Evolutionary conservation across 2,888 invertebrate genomes (phyloP).

Genomic region (Habrosyne pyritoides): DNA sequence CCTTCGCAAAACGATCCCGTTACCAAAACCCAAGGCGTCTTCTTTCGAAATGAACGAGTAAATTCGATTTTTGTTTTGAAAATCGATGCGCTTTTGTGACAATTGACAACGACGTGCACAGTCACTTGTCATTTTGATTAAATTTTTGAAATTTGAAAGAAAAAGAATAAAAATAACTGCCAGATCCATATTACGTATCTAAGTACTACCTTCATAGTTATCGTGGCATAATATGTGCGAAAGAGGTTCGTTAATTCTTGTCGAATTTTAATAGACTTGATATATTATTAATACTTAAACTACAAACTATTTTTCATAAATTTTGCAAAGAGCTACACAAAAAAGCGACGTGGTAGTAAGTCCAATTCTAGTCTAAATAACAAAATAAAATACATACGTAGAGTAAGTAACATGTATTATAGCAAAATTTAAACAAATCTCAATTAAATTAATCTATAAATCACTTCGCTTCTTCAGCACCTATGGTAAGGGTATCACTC

Average conservation of each 20-base stretch:
- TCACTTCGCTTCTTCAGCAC: conserved; percentile 34
- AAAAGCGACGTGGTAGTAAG: too few relatives aligned
- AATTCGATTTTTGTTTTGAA: conserved; percentile 63
- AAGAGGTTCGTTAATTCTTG: too few relatives aligned
- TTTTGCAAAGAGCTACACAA: too few relatives aligned
- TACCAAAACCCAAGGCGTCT: conserved; percentile 42
- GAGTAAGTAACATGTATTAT: conserved; percentile 38
- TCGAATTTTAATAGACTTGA: too few relatives aligned
- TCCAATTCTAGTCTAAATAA: neutral
- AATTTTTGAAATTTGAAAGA: conserved; percentile 68
- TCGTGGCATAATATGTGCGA: too few relatives aligned
- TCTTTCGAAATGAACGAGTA: conserved; percentile 47
- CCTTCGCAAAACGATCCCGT: conserved; percentile 36
- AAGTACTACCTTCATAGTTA: neutral
- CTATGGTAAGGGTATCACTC: conserved; percentile 23
- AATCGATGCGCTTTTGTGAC: conserved; percentile 72
- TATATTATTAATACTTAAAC: too few relatives aligned
- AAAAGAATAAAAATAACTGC: conserved; percentile 37
- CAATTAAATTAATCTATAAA: conserved; percentile 35
- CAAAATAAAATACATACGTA: conserved; percentile 32
- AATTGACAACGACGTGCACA: conserved; percentile 71
- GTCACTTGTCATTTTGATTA: conserved; percentile 69
- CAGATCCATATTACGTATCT: conserved; percentile 9
- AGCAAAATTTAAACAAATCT: conserved; percentile 45
- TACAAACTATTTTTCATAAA: too few relatives aligned